These are phyloP conservation scores for Coenonympha arcania DNA, from an alignment of 2,888 invertebrate genomes.

Conservation along the genomic window DNA sequence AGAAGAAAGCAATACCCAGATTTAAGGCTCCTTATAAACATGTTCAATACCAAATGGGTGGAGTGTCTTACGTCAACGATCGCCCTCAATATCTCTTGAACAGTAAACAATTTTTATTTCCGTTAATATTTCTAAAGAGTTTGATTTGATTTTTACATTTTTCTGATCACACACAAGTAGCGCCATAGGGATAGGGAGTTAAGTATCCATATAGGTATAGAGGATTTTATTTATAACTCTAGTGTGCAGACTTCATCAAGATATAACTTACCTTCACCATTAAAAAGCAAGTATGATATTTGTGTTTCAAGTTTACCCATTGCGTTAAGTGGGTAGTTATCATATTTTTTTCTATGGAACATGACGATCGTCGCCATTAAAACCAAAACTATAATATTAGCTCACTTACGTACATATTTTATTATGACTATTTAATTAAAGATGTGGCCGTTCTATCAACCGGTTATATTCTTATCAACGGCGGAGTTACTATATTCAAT, in stretches of 20 bases:
- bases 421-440: conserved; percentile 26
- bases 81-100: conserved; percentile 44
- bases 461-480: conserved; percentile 53
- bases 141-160: neutral
- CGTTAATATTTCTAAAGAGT: neutral
- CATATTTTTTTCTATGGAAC: too few relatives aligned
- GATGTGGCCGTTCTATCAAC: conserved; percentile 46
- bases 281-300: too few relatives aligned
- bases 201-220: too few relatives aligned
- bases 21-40: conserved; percentile 43
- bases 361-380: too few relatives aligned
- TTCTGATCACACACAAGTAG: too few relatives aligned
- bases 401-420: neutral
- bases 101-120: conserved; percentile 35
- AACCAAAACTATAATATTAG: too few relatives aligned
- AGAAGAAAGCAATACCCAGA: conserved; percentile 42
- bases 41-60: conserved; percentile 45
- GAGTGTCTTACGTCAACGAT: conserved; percentile 44
- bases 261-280: too few relatives aligned
- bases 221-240: too few relatives aligned
- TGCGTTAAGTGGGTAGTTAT: too few relatives aligned
- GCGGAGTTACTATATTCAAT: conserved; percentile 33
- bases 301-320: too few relatives aligned
- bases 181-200: too few relatives aligned
- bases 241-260: too few relatives aligned